Conservation (phyloP, 2,888 invertebrate genomes). For the Thera obeliscata region DNA sequence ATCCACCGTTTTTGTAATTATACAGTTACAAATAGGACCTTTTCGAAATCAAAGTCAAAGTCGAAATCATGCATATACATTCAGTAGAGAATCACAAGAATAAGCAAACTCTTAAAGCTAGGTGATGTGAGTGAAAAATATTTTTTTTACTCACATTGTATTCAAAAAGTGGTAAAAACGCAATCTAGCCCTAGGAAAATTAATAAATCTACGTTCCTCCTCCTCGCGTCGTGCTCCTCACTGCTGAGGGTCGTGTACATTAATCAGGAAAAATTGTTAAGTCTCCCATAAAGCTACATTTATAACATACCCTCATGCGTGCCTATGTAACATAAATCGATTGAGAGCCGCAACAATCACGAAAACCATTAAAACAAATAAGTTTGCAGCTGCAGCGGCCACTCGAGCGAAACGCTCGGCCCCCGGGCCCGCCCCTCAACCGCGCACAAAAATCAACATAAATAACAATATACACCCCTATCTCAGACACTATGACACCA, state of each 20-base stretch:
- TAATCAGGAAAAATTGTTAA: conserved; percentile 32
- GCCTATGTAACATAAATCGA: conserved; percentile 64
- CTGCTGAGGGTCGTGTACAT: too few species aligned
- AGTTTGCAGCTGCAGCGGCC: conserved; percentile 72
- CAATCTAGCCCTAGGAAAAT: conserved; percentile 13
- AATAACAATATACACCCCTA: conserved; percentile 84
- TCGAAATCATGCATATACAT: too few species aligned
- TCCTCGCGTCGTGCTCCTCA: too few species aligned
- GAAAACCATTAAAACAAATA: conserved; percentile 80
- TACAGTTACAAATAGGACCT: too few species aligned
- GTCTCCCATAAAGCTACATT: conserved; percentile 63
- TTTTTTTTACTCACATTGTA: too few species aligned
- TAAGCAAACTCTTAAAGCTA: too few species aligned
- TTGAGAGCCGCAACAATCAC: conserved; percentile 71
- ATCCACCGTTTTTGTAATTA: too few species aligned
- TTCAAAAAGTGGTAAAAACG: background rate
- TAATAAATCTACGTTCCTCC: conserved; percentile 3
- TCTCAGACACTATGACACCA: conserved; percentile 74
- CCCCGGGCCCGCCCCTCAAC: conserved; percentile 75
- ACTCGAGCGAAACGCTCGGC: conserved; percentile 75
- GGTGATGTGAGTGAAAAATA: background rate
- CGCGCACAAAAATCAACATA: conserved; percentile 82
- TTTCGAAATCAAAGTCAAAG: too few species aligned
- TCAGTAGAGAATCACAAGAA: too few species aligned
- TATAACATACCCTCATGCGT: conserved; percentile 55